Percentiles rank a stretch among this genome's conserved stretches.
phyloP scores from a whole-genome alignment of 2,797 vertebrate genomes.

The Lepilemur septentrionalis region DNA sequence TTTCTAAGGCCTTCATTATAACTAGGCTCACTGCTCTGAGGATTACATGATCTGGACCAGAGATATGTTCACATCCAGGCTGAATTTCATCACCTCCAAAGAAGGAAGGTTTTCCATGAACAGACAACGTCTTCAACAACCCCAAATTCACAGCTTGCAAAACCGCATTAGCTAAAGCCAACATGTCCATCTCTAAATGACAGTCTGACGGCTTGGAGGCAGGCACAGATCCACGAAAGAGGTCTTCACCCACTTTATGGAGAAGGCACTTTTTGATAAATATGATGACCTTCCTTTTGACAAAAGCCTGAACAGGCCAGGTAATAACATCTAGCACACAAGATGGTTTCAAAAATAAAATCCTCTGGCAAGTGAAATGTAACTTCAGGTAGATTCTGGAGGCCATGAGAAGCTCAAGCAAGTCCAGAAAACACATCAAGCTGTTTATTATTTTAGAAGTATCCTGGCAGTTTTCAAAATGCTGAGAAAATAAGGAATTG shows the following conservation, averaged over 20 bases:
- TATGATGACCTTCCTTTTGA: slow-evolving; percentile 88
- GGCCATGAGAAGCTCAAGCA: slow-evolving; percentile 89
- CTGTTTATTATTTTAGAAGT: slow-evolving; percentile 69
- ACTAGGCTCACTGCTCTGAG: slow-evolving; percentile 91
- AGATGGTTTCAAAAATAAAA: slow-evolving; percentile 82
- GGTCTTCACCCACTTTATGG: slow-evolving; percentile 89
- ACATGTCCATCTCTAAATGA: slow-evolving; percentile 78
- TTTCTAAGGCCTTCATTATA: slow-evolving; percentile 91
- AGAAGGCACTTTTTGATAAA: slow-evolving; percentile 91
- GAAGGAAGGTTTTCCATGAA: slow-evolving; percentile 78
- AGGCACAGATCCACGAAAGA: slow-evolving; percentile 58
- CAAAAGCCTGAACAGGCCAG: slow-evolving; percentile 82
- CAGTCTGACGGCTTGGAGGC: neutral
- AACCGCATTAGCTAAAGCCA: slow-evolving; percentile 82
- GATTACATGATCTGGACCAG: slow-evolving; percentile 85
- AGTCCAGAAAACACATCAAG: slow-evolving; percentile 86
- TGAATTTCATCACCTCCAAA: slow-evolving; percentile 86
- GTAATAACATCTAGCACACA: slow-evolving; percentile 80
- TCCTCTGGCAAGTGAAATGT: slow-evolving; percentile 83
- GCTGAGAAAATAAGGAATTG: slow-evolving; percentile 77
- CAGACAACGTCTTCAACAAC: slow-evolving; percentile 85
- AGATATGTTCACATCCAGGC: neutral
- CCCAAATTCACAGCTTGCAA: slow-evolving; percentile 82
- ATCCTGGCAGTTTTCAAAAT: slow-evolving; percentile 64
- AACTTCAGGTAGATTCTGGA: slow-evolving; percentile 80